These are phyloP conservation scores for Antheraea pernyi DNA, from an alignment of 1,140 invertebrate species.

Conservation along the genomic window DNA sequence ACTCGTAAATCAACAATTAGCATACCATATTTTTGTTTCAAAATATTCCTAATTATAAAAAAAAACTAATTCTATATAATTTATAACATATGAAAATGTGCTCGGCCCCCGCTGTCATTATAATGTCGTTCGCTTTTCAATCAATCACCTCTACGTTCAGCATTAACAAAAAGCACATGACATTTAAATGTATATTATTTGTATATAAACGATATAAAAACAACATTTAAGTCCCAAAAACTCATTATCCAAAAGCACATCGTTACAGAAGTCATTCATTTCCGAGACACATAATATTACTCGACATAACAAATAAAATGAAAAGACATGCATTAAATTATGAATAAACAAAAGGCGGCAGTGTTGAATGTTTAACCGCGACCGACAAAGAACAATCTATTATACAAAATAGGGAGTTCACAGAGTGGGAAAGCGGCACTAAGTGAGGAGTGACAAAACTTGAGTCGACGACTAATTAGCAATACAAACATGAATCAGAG, in stretches of 20 bases:
- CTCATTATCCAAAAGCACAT: conserved; percentile 13
- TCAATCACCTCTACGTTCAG: background rate
- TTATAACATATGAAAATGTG: too few species aligned
- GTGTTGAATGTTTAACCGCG: conserved; percentile 42
- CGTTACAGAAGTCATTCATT: conserved; percentile 14
- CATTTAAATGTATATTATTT: background rate
- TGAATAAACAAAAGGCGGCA: conserved; percentile 44
- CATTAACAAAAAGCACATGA: background rate
- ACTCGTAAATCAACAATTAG: too few species aligned
- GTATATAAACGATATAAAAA: background rate
- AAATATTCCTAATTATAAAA: too few species aligned
- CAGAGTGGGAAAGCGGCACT: conserved; percentile 44
- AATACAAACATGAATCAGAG: conserved; percentile 79
- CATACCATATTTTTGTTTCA: too few species aligned
- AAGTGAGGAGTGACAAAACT: conserved; percentile 76
- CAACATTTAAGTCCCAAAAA: background rate
- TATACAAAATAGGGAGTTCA: conserved; percentile 51
- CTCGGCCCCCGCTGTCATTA: too few species aligned
- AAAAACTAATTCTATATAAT: too few species aligned
- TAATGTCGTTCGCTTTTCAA: too few species aligned
- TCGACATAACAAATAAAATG: conserved; percentile 25
- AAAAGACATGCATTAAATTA: conserved; percentile 53
- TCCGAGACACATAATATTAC: conserved; percentile 17
- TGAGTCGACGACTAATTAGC: conserved; percentile 74
- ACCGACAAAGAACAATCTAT: conserved; percentile 54